Percentiles rank a stretch among this genome's conserved stretches.
phyloP scores from a whole-genome alignment of 2,113 vertebrate species.

The Vulpes ferrilata region DNA sequence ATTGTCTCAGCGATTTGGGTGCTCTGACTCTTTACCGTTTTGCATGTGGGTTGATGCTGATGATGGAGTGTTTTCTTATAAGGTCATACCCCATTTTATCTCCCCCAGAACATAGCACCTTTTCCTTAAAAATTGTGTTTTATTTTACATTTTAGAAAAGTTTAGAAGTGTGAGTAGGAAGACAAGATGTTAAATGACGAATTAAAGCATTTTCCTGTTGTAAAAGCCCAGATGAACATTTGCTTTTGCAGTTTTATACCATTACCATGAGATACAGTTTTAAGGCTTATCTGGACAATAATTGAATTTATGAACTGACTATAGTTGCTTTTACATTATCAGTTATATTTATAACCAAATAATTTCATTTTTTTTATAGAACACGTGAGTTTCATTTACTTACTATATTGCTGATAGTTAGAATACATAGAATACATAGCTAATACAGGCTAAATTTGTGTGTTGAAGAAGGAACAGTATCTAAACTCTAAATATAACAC shows the following conservation, averaged over 20 bases:
- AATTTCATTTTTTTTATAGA: constrained; percentile 73
- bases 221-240: constrained; percentile 74
- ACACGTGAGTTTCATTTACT: constrained; percentile 73
- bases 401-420: constrained; percentile 66
- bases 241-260: constrained; percentile 80
- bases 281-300: constrained; percentile 77
- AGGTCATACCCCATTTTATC: neutral
- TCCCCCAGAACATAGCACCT: neutral
- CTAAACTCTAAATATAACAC: constrained; percentile 63
- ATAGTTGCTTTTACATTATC: constrained; percentile 77
- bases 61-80: constrained; percentile 74
- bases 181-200: constrained; percentile 78
- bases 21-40: constrained; percentile 51
- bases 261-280: constrained; percentile 77
- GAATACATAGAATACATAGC: neutral
- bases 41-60: constrained; percentile 6
- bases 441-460: constrained; percentile 64
- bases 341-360: constrained; percentile 78
- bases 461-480: constrained; percentile 68
- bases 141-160: constrained; percentile 54
- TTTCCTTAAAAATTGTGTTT: neutral
- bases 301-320: constrained; percentile 76
- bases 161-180: constrained; percentile 29
- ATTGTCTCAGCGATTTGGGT: constrained; percentile 19
- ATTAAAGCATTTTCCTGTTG: constrained; percentile 79